Evolutionary conservation across 2,888 invertebrate genomes (phyloP).

Genomic region (Homarus gammarus): DNA sequence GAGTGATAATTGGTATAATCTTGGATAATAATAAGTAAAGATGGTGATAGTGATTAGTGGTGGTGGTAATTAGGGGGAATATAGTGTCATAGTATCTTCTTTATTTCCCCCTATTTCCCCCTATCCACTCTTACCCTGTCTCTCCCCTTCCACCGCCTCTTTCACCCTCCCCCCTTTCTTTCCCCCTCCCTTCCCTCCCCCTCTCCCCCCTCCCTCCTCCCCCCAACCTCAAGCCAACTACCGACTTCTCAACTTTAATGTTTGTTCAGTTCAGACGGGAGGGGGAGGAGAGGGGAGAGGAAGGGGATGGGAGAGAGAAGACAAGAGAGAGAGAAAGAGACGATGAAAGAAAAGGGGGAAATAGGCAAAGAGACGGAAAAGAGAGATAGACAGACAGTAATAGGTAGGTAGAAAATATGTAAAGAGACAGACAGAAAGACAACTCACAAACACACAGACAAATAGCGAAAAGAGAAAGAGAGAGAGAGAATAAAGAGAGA

Average conservation of each 20-base stretch:
- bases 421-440: no score
- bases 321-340: conserved; percentile 13
- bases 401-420: no score
- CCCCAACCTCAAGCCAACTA: background rate
- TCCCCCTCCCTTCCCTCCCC: background rate
- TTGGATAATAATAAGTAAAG: no score
- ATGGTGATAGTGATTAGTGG: no score
- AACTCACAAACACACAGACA: no score
- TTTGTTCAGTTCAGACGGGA: background rate
- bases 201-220: background rate
- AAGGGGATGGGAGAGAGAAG: background rate
- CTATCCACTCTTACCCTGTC: background rate
- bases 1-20: background rate
- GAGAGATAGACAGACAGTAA: no score
- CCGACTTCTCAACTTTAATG: conserved; percentile 18
- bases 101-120: background rate
- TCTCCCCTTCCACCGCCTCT: background rate
- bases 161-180: background rate
- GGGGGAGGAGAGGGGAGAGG: background rate
- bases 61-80: no score
- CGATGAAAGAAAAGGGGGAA: background rate
- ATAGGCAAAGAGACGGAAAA: background rate
- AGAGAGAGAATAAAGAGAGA: no score
- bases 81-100: no score
- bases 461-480: no score